Base-by-base conservation (phyloP, 2,888 invertebrate species). In the Elysia crispata region DNA sequence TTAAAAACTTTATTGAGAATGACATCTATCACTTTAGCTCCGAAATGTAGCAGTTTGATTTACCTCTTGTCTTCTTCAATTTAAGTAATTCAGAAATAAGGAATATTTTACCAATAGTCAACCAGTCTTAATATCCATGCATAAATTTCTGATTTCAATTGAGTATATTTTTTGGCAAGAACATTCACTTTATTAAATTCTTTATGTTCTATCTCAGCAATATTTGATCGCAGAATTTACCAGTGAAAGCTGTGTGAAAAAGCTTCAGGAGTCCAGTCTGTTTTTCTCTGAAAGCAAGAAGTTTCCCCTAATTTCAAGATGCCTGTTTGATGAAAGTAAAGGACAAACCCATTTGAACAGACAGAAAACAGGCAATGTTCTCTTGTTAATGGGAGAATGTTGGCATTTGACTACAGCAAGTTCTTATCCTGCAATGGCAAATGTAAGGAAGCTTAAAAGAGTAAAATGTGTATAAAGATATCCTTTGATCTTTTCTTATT, bases 141-240 rank as follows among this genome's bases (percentile, higher is more conserved):
- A 41, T 11, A 41, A 6, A 41, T 41, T 41, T 41, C 41, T 6
- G 41, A 41, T 11, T 41, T 11, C 3, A 41, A 64, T 1, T n/a
- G 41, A n/a, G 25, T 23, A 62, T 28, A 5, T 31, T 57, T n/a
- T 23, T 69, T 28, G 67, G 23, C 25, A n/a, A n/a, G n/a, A n/a
- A n/a, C n/a, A 13, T 13, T 72, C 15, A 70, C 8, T 73, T 79
- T 28, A 20, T n/a, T 70, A 25, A 20, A 25, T n/a, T n/a, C n/a
- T n/a, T n/a, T n/a, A n/a, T n/a, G n/a, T 41, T 50, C 30, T 54
- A 28, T 33, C 62, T 25, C 69, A 82, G 82, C 20, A 41, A 41
- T 76, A 66, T 54, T 25, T 82, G 28, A 41, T 82, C 50, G 80
- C 77, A n/a, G 82, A 82, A 57, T 82, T 74, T 62, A n/a, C 75